Evolutionary conservation across 2,113 vertebrate species (phyloP), one percentile per base, ranked within the genome.

Genomic region (Colius striatus): DNA sequence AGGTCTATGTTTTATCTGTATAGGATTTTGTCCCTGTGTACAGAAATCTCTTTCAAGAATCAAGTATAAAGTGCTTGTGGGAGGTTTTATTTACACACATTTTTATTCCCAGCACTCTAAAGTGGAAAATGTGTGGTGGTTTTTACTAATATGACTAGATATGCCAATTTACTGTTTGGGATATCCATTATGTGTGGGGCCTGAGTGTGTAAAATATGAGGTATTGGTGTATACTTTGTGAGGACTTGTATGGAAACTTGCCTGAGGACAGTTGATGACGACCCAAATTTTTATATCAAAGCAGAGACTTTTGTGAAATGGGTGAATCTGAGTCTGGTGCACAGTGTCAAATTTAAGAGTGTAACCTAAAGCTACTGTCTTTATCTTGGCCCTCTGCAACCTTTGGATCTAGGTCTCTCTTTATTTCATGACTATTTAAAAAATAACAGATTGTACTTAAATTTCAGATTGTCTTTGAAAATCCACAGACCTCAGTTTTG

Each of bases 71-170:
- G 29, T 55, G 11, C 19, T 84, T 4, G 3, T 48, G 50, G 60
- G 19, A 51, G 23, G 20, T 4, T 58, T 13, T 65, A 9, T 47
- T 70, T 3, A 1, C 10, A 2, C 6, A 4, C 5, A 0, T 27
- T 41, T 45, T 61, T 43, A 14, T 60, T 50, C 21, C 21, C 5
- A 14, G 43, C 11, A 19, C 23, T 22, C 23, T 29, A 1, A 29
- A 45, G 13, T 51, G 55, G 75, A 57, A 66, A 55, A 82, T 25
- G 57, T 67, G 8, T 7, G 1, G 1, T 71, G 32, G 6, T 0
- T 72, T 88, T 55, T 30, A 19, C 25, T 45, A 18, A 25, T 3
- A 0, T 51, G 50, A 65, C 60, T 87, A 63, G 32, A 34, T 63
- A 51, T 25, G 51, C 19, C 51, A 32, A 20, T 23, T 13, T 48